Evolutionary conservation across 2,113 vertebrate species (phyloP).

Genomic region (Dicrurus megarhynchus): DNA sequence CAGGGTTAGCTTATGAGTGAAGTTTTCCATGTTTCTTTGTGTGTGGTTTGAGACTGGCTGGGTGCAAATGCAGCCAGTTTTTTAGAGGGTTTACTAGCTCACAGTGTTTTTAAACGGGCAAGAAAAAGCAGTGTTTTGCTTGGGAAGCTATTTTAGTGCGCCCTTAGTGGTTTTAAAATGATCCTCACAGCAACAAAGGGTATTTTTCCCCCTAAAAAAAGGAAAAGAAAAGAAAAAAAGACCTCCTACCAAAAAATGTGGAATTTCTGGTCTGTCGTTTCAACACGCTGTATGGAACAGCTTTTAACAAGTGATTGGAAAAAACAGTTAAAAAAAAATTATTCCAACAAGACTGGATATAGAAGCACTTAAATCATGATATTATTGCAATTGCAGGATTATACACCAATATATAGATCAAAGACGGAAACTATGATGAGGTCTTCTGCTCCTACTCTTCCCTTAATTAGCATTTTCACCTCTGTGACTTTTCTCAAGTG

Average conservation of each 20-base stretch:
- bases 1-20: constrained; percentile 1
- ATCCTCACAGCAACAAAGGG: constrained; percentile 8
- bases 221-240: background rate
- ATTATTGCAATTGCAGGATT: background rate
- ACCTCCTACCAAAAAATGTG: background rate
- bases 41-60: constrained; percentile 50
- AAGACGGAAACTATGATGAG: background rate
- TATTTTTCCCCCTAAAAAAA: background rate
- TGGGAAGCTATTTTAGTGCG: constrained; percentile 54
- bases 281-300: background rate
- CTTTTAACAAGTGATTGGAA: background rate
- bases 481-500: constrained; percentile 10
- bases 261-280: background rate
- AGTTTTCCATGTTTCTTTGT: constrained; percentile 48
- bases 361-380: background rate
- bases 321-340: background rate
- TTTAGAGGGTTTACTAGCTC: constrained; percentile 37
- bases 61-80: constrained; percentile 18
- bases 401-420: background rate
- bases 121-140: constrained; percentile 36
- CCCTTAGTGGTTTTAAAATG: constrained; percentile 44
- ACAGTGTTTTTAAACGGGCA: background rate
- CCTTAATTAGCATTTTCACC: constrained; percentile 45
- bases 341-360: background rate
- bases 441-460: background rate